Percentiles rank a stretch among this genome's conserved stretches.
Conservation (phyloP, 2,888 invertebrate genomes). For the Andricus curvator region DNA sequence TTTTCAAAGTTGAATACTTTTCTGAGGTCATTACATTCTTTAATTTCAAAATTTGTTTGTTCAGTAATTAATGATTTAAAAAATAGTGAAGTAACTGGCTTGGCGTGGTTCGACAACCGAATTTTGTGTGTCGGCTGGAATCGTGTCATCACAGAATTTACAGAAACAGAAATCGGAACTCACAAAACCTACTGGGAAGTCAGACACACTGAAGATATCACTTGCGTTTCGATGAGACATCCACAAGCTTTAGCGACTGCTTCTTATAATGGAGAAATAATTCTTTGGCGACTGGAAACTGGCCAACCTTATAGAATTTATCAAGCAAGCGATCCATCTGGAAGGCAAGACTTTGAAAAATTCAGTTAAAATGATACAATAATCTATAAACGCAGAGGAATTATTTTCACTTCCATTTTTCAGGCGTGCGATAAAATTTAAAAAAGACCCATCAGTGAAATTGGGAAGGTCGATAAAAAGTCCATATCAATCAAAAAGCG, state of each 20-base stretch:
- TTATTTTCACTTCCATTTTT: background rate
- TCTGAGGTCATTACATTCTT: too few species aligned
- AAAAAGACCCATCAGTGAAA: conserved; percentile 11
- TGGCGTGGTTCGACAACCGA: conserved; percentile 80
- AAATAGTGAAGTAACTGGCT: conserved; percentile 79
- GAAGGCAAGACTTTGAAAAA: conserved; percentile 60
- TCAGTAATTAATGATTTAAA: background rate
- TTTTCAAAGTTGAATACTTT: too few species aligned
- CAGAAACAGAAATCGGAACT: conserved; percentile 80
- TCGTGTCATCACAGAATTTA: conserved; percentile 85
- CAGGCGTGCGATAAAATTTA: conserved; percentile 6
- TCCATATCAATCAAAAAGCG: background rate
- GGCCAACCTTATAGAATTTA: conserved; percentile 84
- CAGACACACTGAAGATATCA: conserved; percentile 87
- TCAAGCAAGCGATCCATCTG: conserved; percentile 74
- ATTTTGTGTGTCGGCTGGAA: conserved; percentile 91
- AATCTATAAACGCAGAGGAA: background rate
- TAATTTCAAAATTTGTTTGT: too few species aligned
- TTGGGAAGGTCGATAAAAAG: conserved; percentile 20
- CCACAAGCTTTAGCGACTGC: conserved; percentile 86
- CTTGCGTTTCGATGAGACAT: conserved; percentile 82
- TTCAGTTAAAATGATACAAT: background rate
- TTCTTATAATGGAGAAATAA: conserved; percentile 88
- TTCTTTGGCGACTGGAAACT: conserved; percentile 91
- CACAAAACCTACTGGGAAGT: conserved; percentile 86